Evolutionary conservation across 2,113 vertebrate genomes (phyloP), one percentile per base, ranked within the genome.

Genomic region (Aegotheles bennettii): DNA sequence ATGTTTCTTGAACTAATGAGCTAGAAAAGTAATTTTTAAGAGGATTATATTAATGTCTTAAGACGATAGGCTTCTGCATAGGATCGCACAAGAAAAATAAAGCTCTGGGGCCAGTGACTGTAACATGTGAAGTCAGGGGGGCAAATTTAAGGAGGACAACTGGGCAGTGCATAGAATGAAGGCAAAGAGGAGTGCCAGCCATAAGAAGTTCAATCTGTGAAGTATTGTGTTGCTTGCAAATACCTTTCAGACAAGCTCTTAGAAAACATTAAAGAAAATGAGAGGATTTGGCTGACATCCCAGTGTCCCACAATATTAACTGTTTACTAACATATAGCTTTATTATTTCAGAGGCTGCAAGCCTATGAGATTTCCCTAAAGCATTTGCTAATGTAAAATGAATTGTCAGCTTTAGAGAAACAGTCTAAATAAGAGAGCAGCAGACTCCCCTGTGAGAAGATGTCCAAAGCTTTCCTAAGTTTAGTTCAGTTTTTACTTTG

Each of bases 381-480:
- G 90, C 89, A 96, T 96, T 94, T 96, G 88, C 92, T 96, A 96
- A 96, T 94, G 93, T 90, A 95, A 96, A 97, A 96, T 96, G 94
- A 96, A 96, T 97, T 95, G 95, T 94, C 75, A 94, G 93, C 90
- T 95, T 96, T 94, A 96, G 83, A 81, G 85, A 88, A 90, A 89
- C 54, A 83, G 40, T 74, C 90, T 95, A 94, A 96, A 82, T 93
- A 96, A 96, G 88, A 92, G 25, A 93, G 56, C 28, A 84, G 64
- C 68, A 92, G 95, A 89, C 67, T 96, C 94, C 92, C 93, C 43
- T 78, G 95, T 86, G 96, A 93, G 76, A 94, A 80, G 64, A 90
- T 90, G 75, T 91, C 87, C 93, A 93, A 59, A 89, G 86, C 93
- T 85, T 91, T 94, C 78, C 67, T 94, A 89, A 94, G 87, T 94